Conservation (phyloP, 2,113 vertebrate genomes). For the Smithornis capensis region DNA sequence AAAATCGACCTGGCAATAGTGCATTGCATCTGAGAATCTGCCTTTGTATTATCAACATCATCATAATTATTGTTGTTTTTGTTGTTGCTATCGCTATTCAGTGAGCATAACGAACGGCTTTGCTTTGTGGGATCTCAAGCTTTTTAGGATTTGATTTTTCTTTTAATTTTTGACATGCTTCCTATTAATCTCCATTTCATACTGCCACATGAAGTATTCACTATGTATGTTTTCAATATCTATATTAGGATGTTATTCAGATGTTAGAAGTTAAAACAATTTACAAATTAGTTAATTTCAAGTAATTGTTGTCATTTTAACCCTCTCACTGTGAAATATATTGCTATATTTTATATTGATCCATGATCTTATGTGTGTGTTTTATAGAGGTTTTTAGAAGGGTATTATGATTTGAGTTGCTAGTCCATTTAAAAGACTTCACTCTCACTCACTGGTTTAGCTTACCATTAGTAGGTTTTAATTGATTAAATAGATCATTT, state of each 20-base stretch:
- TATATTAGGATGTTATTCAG: not conserved
- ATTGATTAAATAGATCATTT: not conserved
- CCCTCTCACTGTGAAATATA: not conserved
- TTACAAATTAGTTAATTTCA: not conserved
- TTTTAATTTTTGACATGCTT: slow-evolving; percentile 45
- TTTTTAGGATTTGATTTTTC: slow-evolving; percentile 56
- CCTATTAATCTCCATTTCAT: slow-evolving; percentile 36
- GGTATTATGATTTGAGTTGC: not conserved
- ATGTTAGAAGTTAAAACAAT: not conserved
- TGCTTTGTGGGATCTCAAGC: slow-evolving; percentile 54
- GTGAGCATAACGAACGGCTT: slow-evolving; percentile 52
- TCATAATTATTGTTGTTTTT: slow-evolving; percentile 72
- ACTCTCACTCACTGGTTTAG: not conserved
- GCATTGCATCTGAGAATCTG: slow-evolving; percentile 75
- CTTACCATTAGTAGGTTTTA: not conserved
- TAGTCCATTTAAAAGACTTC: not conserved
- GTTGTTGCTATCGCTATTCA: slow-evolving; percentile 64
- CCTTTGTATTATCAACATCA: slow-evolving; percentile 72
- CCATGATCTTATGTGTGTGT: not conserved
- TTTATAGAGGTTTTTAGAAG: not conserved
- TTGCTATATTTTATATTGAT: not conserved
- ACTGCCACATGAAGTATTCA: not conserved
- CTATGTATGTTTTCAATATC: not conserved
- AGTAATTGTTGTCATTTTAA: not conserved
- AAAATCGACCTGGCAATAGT: slow-evolving; percentile 78